Evolutionary conservation across 2,888 invertebrate species (phyloP).

Genomic region (Melanargia galathea): DNA sequence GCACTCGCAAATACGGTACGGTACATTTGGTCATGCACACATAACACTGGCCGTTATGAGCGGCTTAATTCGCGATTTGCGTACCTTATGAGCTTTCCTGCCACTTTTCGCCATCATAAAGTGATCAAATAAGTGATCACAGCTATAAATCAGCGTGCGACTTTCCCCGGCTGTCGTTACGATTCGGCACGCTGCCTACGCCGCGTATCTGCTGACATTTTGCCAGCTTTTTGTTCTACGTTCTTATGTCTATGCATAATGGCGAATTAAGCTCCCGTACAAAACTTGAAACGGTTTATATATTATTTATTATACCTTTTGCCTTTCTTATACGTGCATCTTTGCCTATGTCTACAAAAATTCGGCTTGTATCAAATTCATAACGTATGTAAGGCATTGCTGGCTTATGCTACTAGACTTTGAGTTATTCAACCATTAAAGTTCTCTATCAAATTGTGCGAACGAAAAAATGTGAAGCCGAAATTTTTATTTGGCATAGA

Average conservation of each 20-base stretch:
- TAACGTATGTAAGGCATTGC: too few species aligned
- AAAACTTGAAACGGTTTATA: conserved; percentile 35
- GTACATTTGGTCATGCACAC: conserved; percentile 53
- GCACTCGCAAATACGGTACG: conserved; percentile 37
- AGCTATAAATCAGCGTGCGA: conserved; percentile 69
- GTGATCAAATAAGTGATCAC: conserved; percentile 80
- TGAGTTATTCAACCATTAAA: too few species aligned
- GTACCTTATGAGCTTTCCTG: conserved; percentile 71
- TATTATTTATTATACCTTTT: too few species aligned
- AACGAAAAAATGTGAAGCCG: too few species aligned
- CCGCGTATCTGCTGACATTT: conserved; percentile 60
- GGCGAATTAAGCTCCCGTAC: conserved; percentile 53
- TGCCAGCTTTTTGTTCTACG: conserved; percentile 67
- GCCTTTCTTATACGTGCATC: too few species aligned
- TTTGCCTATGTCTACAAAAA: too few species aligned
- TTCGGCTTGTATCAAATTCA: too few species aligned
- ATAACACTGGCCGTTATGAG: conserved; percentile 58
- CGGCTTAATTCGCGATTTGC: conserved; percentile 70
- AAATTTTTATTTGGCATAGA: too few species aligned
- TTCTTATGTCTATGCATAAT: conserved; percentile 67
- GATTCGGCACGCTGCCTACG: conserved; percentile 66
- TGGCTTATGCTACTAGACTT: too few species aligned
- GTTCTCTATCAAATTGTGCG: neutral
- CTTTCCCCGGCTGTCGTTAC: conserved; percentile 72
- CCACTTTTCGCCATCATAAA: conserved; percentile 78